Base-by-base conservation (phyloP, 2,888 invertebrate genomes). In the Drosophila affinis region DNA sequence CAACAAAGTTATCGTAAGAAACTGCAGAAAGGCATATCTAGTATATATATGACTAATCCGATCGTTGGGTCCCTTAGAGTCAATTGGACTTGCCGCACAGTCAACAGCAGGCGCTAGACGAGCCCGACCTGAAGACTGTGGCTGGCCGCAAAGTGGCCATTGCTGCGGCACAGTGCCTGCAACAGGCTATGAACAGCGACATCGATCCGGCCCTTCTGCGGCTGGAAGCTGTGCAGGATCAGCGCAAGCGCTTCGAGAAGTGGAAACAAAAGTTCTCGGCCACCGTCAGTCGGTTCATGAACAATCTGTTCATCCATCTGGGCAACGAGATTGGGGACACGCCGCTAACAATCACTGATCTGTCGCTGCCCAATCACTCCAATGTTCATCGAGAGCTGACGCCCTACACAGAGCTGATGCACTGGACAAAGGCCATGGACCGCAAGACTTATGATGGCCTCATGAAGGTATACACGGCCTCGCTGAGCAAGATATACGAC, bases 301-400 rank as follows among this genome's bases (percentile, higher is more conserved):
- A 98, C 91, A 98, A 99, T 93, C 94, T 98, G 58, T 98, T 99
- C 82, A 97, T 98, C 88, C 98, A 99, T 93, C 95, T 98, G 93
- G 98, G 95, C 17, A 96, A 96, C 88, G 95, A 96, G 90, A 93
- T 95, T 71, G 95, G 95, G 0, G 96, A 96, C 81, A 87, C 71
- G 62, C 83, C 90, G 9, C 34, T 87, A 44, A 87, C 88, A 10
- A 89, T 81, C 54, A 89, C 85, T 9, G 95, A 95, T 48, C 92
- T 97, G 61, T 94, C 94, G 34, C 93, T 98, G 77, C 96, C 97
- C 0, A 95, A 95, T 79, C 96, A 97, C 90, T 94, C 94, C 76
- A 93, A 94, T 53, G 96, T 97, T 79, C 98, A 98, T 93, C 94
- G 95, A 64, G 97, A 98, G 90, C 94, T 99, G 72, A 94, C 94